phyloP scores from a whole-genome alignment of 2,888 invertebrate genomes.

The Apamea sordens region DNA sequence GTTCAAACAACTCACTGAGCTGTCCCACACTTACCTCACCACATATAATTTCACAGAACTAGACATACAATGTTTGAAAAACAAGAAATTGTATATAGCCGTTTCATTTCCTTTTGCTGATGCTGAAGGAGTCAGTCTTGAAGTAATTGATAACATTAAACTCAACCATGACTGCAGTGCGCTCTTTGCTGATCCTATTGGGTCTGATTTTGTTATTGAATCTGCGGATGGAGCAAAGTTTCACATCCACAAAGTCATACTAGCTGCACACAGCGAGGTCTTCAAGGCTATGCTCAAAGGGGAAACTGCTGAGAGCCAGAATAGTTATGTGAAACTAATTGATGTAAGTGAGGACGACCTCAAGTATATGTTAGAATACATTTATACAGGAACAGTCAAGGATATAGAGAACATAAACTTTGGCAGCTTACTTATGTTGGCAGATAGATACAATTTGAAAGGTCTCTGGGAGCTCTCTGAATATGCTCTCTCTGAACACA shows the following conservation, averaged over 20 bases:
- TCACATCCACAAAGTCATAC: conserved; percentile 80
- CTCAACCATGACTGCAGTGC: conserved; percentile 78
- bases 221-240: conserved; percentile 82
- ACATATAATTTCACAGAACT: conserved; percentile 81
- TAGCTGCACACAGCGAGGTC: conserved; percentile 83
- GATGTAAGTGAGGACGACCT: conserved; percentile 83
- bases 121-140: conserved; percentile 61
- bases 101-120: conserved; percentile 70
- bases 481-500: conserved; percentile 76
- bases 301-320: conserved; percentile 85
- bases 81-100: conserved; percentile 78
- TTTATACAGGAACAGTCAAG: conserved; percentile 83
- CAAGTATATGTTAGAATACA: conserved; percentile 79
- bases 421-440: conserved; percentile 80
- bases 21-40: conserved; percentile 69
- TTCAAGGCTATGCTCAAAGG: conserved; percentile 87
- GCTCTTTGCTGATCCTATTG: conserved; percentile 80
- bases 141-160: conserved; percentile 72
- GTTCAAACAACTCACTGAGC: conserved; percentile 68
- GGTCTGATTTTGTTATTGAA: conserved; percentile 84
- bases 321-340: conserved; percentile 80
- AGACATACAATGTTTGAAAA: conserved; percentile 80
- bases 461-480: conserved; percentile 80
- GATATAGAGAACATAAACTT: conserved; percentile 79
- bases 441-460: conserved; percentile 82